phyloP scores from a whole-genome alignment of 2,113 vertebrate species.

The Campylorhamphus procurvoides region DNA sequence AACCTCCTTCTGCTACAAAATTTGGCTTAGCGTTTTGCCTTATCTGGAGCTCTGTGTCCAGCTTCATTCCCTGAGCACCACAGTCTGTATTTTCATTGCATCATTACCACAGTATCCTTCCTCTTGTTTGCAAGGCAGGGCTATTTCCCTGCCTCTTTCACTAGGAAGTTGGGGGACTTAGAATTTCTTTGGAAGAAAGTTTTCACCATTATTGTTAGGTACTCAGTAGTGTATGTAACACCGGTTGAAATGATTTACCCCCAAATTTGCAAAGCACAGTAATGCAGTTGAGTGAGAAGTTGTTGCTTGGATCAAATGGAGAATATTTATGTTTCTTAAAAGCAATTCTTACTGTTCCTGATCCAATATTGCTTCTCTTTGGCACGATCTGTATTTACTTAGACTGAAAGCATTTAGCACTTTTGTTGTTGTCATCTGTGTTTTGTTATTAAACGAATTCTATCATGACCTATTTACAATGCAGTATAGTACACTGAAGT shows the following conservation, averaged over 20 bases:
- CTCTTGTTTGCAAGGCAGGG: background rate
- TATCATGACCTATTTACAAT: background rate
- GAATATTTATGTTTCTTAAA: background rate
- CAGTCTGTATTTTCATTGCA: accelerated
- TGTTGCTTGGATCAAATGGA: background rate
- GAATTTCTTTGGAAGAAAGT: background rate
- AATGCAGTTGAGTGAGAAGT: background rate
- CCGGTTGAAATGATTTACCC: background rate
- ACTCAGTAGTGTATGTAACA: background rate
- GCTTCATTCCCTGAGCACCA: background rate
- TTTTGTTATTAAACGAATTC: conserved; percentile 16
- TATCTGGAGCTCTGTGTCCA: background rate
- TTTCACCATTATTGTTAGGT: background rate
- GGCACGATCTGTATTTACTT: background rate
- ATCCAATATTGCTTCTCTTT: background rate
- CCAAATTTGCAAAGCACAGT: background rate
- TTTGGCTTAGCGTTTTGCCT: background rate
- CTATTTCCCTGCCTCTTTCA: background rate
- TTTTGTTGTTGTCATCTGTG: background rate
- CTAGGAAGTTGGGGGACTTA: background rate
- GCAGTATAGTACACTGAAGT: background rate
- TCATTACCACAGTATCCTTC: background rate
- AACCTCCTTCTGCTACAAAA: background rate
- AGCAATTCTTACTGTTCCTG: background rate
- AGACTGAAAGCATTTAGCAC: background rate